Evolutionary conservation across 2,113 vertebrate species (phyloP).

Genomic region (Anseranas semipalmata): DNA sequence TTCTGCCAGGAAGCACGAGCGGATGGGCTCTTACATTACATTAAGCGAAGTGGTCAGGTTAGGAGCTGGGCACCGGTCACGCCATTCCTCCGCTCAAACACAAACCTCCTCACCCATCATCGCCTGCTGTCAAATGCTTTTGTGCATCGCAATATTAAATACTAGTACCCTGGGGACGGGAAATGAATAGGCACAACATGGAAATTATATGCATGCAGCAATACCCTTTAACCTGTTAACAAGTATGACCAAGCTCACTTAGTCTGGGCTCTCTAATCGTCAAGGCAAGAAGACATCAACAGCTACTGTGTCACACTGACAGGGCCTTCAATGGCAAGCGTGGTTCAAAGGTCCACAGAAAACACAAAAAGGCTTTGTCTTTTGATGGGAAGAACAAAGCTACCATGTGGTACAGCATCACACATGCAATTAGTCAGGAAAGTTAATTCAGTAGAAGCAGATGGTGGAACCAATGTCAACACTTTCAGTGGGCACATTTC

Average conservation of each 20-base stretch:
- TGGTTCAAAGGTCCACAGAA: slow-evolving; percentile 43
- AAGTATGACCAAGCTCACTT: slow-evolving; percentile 45
- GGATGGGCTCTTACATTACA: not conserved
- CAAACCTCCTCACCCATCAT: slow-evolving; percentile 27
- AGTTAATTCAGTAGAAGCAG: slow-evolving; percentile 68
- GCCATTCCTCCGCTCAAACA: not conserved
- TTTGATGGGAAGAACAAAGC: slow-evolving; percentile 61
- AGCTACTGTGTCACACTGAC: slow-evolving; percentile 25
- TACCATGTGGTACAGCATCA: slow-evolving; percentile 67
- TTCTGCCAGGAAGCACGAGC: slow-evolving; percentile 7
- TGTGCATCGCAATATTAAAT: slow-evolving; percentile 9
- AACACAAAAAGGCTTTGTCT: slow-evolving; percentile 52
- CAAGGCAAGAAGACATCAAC: slow-evolving; percentile 60
- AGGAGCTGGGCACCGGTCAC: not conserved
- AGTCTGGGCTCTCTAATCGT: slow-evolving; percentile 32
- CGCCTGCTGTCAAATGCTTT: not conserved
- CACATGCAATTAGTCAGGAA: slow-evolving; percentile 62
- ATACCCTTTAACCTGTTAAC: slow-evolving; percentile 56
- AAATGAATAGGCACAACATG: slow-evolving; percentile 35
- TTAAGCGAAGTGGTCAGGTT: slow-evolving; percentile 5
- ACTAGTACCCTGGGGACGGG: slow-evolving; percentile 6
- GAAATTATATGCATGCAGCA: slow-evolving; percentile 40
- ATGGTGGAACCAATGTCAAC: slow-evolving; percentile 62
- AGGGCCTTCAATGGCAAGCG: slow-evolving; percentile 21
- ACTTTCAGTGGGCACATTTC: slow-evolving; percentile 40